Evolutionary conservation across 2,888 invertebrate genomes (phyloP), one percentile per base, ranked within the genome.

Genomic region (Eristalinus aeneus): DNA sequence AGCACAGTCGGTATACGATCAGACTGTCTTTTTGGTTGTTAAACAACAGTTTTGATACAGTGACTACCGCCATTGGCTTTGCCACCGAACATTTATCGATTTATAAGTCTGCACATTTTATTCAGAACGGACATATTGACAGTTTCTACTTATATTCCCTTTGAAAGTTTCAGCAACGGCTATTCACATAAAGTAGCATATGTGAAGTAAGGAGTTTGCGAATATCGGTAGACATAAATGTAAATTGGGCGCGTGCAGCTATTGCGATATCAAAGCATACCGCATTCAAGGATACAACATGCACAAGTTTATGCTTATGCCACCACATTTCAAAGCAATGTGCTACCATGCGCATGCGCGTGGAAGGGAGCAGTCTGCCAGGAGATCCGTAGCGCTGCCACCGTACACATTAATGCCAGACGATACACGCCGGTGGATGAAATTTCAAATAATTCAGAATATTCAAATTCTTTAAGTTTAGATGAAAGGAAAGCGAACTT

Each of bases 161-260:
- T 89, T 89, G 89, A 88, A 83, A 87, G 60, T 86, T 77, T 74
- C 76, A 71, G 82, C 77, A 86, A 82, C 77, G 74, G 84, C 79
- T 82, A 88, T 87, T 88, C 81, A 88, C 88, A 87, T 81, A 88
- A 88, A 79, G 85, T 84, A 54, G 82, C 82, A 81, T 87, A 87
- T 83, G 75, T 79, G 87, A 87, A 87, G 83, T 87, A 87, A 87
- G 87, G 83, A 87, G 87, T 75, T 83, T 83, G 83, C 82, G 83
- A 87, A 87, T 83, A 90, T 92, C 92, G 91, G 91, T 90, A 90
- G 92, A 92, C 91, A 92, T 92, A 92, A 92, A 92, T 92, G 92
- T 92, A 92, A 92, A 92, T 92, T 92, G 92, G 92, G 92, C 92
- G 92, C 92, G 92, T 92, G 92, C 92, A 92, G 92, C 92, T 92